phyloP scores from a whole-genome alignment of 2,797 vertebrate species.

The Artibeus jamaicensis region DNA sequence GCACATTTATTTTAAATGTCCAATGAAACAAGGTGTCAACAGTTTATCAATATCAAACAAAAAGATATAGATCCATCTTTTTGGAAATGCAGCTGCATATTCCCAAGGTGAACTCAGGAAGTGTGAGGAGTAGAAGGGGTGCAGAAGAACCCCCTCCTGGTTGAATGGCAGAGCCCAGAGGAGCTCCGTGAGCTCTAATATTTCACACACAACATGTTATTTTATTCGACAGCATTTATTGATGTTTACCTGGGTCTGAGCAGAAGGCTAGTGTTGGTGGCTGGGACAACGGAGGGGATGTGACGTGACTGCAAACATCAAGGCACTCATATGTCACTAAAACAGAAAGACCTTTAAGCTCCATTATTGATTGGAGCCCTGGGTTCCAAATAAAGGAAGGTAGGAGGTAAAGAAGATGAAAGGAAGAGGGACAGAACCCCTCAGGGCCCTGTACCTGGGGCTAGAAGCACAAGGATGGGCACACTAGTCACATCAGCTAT shows the following conservation, averaged over 20 bases:
- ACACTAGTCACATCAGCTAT: accelerated
- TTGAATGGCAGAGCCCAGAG: neutral
- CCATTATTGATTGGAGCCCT: neutral
- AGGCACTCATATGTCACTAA: neutral
- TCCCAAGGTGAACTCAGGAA: neutral
- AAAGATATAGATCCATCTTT: slow-evolving; percentile 51
- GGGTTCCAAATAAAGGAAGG: neutral
- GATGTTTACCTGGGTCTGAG: neutral
- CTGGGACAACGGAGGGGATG: too few species aligned
- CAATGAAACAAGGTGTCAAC: slow-evolving; percentile 64
- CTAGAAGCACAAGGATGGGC: neutral
- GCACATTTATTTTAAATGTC: slow-evolving; percentile 63
- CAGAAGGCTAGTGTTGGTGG: neutral
- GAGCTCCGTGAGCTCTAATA: neutral
- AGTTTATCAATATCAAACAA: slow-evolving; percentile 64
- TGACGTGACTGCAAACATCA: neutral
- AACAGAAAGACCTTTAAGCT: neutral
- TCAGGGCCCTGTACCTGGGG: neutral
- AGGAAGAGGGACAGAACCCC: neutral
- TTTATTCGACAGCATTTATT: neutral
- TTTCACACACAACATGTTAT: neutral
- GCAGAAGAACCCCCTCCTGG: neutral
- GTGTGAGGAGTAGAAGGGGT: neutral
- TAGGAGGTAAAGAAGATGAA: neutral
- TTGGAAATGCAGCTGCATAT: slow-evolving; percentile 33